Base-by-base conservation (phyloP, 2,888 invertebrate genomes). In the Sylvicola cinctus region DNA sequence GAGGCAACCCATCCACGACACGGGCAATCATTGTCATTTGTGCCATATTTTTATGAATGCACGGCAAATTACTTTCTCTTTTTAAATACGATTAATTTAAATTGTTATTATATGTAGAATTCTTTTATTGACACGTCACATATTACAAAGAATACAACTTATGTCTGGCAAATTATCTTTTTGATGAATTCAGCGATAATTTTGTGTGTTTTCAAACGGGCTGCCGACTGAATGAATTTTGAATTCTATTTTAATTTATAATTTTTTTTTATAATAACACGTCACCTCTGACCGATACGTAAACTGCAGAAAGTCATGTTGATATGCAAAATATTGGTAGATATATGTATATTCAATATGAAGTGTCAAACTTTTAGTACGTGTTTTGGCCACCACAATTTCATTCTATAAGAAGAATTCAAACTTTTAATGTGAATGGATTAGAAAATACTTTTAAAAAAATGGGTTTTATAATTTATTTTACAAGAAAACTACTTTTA, bases 21-120 rank as follows among this genome's bases (percentile, higher is more conserved):
- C 96, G 70, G 16, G 93, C 95, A 50, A 98, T 93, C 84, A 96
- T 88, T 41, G 96, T 98, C 69, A 95, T 74, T 52, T 93, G 61
- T 56, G 96, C 90, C 95, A 95, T 96, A 54, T 62, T 72, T 15
- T 13, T 28, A 11, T 28, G 28, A 11, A 13, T 13, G n/a, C n/a
- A n/a, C n/a, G n/a, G n/a, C n/a, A n/a, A n/a, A n/a, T n/a, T n/a
- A n/a, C n/a, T n/a, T n/a, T n/a, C n/a, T n/a, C n/a, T n/a, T 28
- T 28, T 13, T 28, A 28, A 28, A 13, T 28, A n/a, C 6, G 7
- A 13, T 8, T n/a, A 5, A 13, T 28, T 13, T 8, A 13, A 5
- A 28, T 13, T 28, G 4, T 28, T 13, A 28, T 28, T 28, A 11
- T 7, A 25, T 11, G 7, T 25, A 8, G 25, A 8, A 8, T 7